Percentiles rank a stretch among this genome's conserved stretches.
phyloP scores from a whole-genome alignment of 2,113 vertebrate genomes.

The Odobenus rosmarus region DNA sequence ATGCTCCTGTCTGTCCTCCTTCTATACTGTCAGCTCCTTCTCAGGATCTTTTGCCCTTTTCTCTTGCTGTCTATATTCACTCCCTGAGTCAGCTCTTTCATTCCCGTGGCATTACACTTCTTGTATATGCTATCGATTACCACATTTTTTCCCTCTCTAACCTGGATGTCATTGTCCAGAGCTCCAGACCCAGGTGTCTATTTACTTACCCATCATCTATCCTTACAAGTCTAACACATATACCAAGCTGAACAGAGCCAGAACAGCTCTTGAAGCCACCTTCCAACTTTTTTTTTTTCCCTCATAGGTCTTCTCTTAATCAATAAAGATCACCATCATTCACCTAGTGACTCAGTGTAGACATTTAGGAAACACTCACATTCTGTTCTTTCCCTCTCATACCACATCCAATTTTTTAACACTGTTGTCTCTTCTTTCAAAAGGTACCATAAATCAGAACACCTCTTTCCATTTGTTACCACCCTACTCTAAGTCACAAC shows the following conservation, averaged over 20 bases:
- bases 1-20: neutral
- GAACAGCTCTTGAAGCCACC: neutral
- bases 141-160: neutral
- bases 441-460: neutral
- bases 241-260: neutral
- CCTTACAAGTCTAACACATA: neutral
- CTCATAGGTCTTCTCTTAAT: neutral
- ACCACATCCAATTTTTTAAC: neutral
- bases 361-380: neutral
- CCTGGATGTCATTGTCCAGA: neutral
- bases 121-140: neutral
- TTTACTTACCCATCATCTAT: neutral
- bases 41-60: neutral
- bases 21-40: neutral
- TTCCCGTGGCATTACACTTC: neutral
- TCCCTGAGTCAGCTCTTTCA: neutral
- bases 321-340: neutral
- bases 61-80: neutral
- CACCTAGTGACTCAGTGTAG: neutral
- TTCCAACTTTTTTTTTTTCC: neutral
- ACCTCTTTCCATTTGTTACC: neutral
- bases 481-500: neutral
- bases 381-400: neutral
- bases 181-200: neutral
- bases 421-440: neutral